phyloP scores from a whole-genome alignment of 92 coral and sea anemone species.

The Phymanthus crucifer region DNA sequence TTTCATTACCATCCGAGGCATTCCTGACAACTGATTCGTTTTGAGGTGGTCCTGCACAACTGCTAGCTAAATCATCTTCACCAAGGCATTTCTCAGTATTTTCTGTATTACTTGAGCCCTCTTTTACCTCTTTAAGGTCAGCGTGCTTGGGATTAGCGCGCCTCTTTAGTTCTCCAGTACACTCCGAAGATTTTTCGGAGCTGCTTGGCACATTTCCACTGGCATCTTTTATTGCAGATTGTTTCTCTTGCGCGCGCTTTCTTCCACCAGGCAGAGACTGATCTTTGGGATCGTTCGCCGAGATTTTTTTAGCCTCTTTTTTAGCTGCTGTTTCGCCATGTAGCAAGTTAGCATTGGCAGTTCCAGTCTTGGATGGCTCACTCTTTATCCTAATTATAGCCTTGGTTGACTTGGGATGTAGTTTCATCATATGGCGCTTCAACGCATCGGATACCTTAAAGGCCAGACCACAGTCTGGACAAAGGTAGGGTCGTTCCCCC shows the following conservation, averaged over 20 bases:
- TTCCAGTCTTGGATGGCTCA: background rate
- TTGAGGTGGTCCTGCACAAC: background rate
- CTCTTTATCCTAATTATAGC: slow-evolving; percentile 6
- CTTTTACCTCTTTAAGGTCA: background rate
- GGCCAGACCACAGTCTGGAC: slow-evolving; percentile 43
- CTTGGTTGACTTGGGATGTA: slow-evolving; percentile 44
- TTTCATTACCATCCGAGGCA: background rate
- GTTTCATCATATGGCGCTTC: slow-evolving; percentile 39
- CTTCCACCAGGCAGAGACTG: background rate
- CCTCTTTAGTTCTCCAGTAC: background rate
- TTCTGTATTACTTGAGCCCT: background rate
- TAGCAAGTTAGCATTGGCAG: background rate
- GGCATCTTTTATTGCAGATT: background rate
- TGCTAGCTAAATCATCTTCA: background rate
- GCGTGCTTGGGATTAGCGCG: background rate
- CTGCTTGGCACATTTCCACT: background rate
- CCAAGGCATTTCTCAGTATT: background rate
- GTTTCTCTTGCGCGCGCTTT: background rate
- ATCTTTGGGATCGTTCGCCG: background rate
- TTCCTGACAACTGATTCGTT: background rate
- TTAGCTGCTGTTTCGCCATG: background rate
- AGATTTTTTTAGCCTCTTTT: background rate
- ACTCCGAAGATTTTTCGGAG: background rate
- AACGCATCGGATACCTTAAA: slow-evolving; percentile 46
- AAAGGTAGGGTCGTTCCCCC: slow-evolving; percentile 37